A percentile compares a stretch with the other conserved stretches of the same genome.
Conservation (phyloP, 2,888 invertebrate genomes). For the Leptinotarsa peninsularis region DNA sequence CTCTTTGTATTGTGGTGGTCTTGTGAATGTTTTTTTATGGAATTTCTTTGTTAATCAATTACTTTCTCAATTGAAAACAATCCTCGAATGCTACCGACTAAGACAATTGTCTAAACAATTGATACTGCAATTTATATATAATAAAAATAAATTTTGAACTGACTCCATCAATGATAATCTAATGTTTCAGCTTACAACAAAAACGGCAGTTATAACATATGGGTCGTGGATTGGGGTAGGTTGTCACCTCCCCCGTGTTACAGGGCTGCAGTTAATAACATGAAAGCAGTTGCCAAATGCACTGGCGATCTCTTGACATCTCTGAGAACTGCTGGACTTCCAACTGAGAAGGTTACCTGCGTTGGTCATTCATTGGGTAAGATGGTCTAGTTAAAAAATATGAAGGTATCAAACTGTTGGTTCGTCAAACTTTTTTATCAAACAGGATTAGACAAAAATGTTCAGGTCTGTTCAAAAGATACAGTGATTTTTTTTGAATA, state of each 20-base stretch:
- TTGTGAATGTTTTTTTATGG: too few species aligned
- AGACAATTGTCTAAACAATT: too few species aligned
- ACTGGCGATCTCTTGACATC: conserved; percentile 74
- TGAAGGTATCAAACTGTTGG: background rate
- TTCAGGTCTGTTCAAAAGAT: too few species aligned
- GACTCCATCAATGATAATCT: background rate
- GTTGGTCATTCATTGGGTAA: conserved; percentile 76
- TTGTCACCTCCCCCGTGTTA: conserved; percentile 77
- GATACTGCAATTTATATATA: too few species aligned
- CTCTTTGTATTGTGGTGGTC: too few species aligned
- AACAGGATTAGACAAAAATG: too few species aligned
- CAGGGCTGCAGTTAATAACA: conserved; percentile 79
- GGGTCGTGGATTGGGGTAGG: conserved; percentile 83
- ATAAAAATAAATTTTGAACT: background rate
- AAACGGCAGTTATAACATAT: conserved; percentile 81
- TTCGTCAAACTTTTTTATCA: too few species aligned
- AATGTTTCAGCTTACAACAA: conserved; percentile 74
- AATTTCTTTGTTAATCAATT: too few species aligned
- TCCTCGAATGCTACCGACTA: too few species aligned
- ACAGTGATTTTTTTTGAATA: too few species aligned
- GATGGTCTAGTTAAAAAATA: background rate
- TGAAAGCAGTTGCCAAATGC: conserved; percentile 78
- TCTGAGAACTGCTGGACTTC: conserved; percentile 75
- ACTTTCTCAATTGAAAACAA: too few species aligned
- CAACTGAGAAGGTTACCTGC: conserved; percentile 77